Conservation (phyloP, 2,113 vertebrate genomes). For the Mobula hypostoma region DNA sequence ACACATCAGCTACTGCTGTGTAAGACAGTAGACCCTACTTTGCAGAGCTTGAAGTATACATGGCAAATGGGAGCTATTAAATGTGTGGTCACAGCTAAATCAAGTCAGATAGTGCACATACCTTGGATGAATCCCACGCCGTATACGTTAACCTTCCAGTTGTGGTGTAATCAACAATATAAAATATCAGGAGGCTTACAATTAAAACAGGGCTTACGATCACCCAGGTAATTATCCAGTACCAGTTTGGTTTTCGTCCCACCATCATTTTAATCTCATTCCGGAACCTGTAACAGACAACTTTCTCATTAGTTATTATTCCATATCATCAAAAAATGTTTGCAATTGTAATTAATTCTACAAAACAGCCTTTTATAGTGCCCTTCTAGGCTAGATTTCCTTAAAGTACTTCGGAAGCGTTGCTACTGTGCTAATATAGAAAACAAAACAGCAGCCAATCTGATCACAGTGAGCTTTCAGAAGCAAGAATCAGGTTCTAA, state of each 20-base stretch:
- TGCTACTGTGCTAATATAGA: not conserved
- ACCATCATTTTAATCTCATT: conserved; percentile 78
- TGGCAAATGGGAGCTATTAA: not conserved
- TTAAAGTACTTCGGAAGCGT: not conserved
- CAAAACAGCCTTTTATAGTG: not conserved
- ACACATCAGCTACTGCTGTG: too few species aligned
- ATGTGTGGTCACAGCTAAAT: not conserved
- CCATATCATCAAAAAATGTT: too few species aligned
- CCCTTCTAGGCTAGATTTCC: not conserved
- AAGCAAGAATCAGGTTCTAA: not conserved
- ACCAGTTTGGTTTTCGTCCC: conserved; percentile 68
- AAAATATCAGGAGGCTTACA: conserved; percentile 72
- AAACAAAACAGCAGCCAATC: not conserved
- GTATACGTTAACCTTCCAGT: conserved; percentile 75
- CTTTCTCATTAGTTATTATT: not conserved
- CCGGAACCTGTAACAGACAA: conserved; percentile 65
- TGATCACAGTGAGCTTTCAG: not conserved
- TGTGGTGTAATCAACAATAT: conserved; percentile 73
- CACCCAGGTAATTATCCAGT: conserved; percentile 79
- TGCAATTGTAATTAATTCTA: not conserved
- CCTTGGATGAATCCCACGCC: conserved; percentile 79
- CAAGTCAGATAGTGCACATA: conserved; percentile 47
- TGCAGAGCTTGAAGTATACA: not conserved
- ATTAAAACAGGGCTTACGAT: conserved; percentile 73
- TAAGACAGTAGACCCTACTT: not conserved